Percentiles rank a stretch among this genome's conserved stretches.
These are phyloP conservation scores for Hydriomena furcata DNA, from an alignment of 2,888 invertebrate genomes.

Conservation along the genomic window DNA sequence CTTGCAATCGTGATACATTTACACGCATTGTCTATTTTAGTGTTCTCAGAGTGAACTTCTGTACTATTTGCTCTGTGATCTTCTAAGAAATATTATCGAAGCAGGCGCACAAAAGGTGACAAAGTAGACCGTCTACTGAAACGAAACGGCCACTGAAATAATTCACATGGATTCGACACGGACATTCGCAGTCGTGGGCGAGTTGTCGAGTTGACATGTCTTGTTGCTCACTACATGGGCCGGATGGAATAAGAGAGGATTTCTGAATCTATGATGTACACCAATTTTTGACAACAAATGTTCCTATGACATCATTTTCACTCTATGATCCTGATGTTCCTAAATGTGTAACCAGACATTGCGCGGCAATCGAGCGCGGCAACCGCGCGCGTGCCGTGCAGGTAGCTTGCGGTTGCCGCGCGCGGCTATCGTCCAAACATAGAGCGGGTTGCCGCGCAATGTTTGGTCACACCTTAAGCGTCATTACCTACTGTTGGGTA, in stretches of 20 bases:
- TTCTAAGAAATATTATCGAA: constrained; percentile 63
- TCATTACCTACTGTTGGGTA: no score
- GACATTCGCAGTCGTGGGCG: constrained; percentile 65
- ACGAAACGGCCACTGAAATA: constrained; percentile 65
- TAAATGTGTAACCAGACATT: no score
- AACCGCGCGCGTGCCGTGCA: no score
- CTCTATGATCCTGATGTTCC: no score
- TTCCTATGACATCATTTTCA: no score
- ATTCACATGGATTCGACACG: constrained; percentile 74
- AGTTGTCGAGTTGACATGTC: constrained; percentile 62
- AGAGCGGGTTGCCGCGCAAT: no score
- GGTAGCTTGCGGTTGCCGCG: no score
- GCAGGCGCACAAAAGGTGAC: constrained; percentile 55
- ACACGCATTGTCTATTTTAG: not conserved
- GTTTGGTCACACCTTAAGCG: no score
- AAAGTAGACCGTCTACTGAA: constrained; percentile 63
- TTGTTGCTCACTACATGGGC: constrained; percentile 41
- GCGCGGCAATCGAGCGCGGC: no score
- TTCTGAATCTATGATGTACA: no score
- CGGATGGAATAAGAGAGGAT: constrained; percentile 17
- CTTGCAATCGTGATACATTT: not conserved
- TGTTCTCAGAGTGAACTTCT: not conserved
- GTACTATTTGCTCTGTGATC: constrained; percentile 24
- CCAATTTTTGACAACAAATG: no score
- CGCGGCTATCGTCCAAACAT: no score